Evolutionary conservation across 53 echinoderm and acorn worm genomes (phyloP), one percentile per base, ranked within the genome.

Genomic region (Arbacia lixula): DNA sequence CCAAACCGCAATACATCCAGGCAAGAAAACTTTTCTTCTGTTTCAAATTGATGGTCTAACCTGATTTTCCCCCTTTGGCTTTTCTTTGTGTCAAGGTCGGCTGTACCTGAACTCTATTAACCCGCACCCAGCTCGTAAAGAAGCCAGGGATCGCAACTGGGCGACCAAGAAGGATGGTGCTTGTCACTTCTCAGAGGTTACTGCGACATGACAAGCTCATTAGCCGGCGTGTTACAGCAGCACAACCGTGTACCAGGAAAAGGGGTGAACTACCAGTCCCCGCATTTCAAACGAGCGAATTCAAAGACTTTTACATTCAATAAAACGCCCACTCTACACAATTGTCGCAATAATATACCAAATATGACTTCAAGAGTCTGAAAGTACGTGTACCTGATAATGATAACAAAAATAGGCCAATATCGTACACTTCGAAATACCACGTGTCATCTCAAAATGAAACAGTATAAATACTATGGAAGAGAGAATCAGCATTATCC

Each of bases 41-140:
- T 77, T 77, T 77, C 77, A 40, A 37, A 56, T 77, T 77, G 77
- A 4, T 64, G 77, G 29, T 77, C 77, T 77, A 77, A 77, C 77
- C 77, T 30, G 58, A 56, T 77, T 77, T 58, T 74, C 43, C 38
- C 77, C 77, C 77, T 34, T 58, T 77, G 77, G 77, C 77, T 77
- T 34, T 60, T 77, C 46, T 49, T 63, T 81, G 64, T 81, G 82
- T 49, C 82, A 81, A 81, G 82, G 82, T 81, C 64, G 64, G 19
- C 26, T 31, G 62, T 81, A 43, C 43, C 19, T 81, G 82, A 81
- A 64, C 82, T 81, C 82, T 32, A 81, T 81, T 81, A 81, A 81
- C 82, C 82, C 82, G 28, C 35, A 20, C 43, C 46, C 16, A 49
- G 46, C 53, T 41, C 82, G 39, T 63, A 42, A 63, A 49, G 49